phyloP scores from a whole-genome alignment of 2,888 invertebrate species.

The Heliconius ismenius region DNA sequence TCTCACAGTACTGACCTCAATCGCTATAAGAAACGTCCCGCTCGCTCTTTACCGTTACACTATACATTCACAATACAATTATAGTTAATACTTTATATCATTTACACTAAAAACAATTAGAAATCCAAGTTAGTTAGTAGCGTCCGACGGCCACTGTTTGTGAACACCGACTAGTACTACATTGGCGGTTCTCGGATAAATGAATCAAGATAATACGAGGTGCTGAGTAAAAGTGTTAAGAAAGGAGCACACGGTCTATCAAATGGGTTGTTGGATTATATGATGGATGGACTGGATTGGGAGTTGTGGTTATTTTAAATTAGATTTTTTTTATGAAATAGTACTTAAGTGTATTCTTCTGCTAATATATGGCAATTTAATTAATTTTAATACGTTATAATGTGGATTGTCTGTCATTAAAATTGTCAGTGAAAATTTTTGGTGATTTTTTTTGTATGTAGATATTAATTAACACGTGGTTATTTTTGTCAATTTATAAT shows the following conservation, averaged over 20 bases:
- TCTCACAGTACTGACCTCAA: conserved; percentile 41
- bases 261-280: conserved; percentile 22
- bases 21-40: conserved; percentile 36
- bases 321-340: background rate
- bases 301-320: background rate
- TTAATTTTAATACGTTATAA: background rate
- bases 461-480: background rate
- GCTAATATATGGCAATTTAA: background rate
- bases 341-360: too few relatives aligned
- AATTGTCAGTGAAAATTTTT: background rate
- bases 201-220: conserved; percentile 74
- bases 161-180: conserved; percentile 59
- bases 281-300: background rate
- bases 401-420: background rate
- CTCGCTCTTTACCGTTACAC: conserved; percentile 39
- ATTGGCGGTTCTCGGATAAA: conserved; percentile 62
- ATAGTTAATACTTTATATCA: conserved; percentile 25
- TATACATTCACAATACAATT: conserved; percentile 43
- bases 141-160: conserved; percentile 64
- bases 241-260: conserved; percentile 49
- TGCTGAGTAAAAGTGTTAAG: conserved; percentile 54
- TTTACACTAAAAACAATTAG: conserved; percentile 41
- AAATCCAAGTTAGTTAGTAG: conserved; percentile 27
- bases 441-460: background rate
- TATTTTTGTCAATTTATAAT: background rate